phyloP scores from a whole-genome alignment of 2,113 vertebrate genomes.

The Lophotis ruficrista region DNA sequence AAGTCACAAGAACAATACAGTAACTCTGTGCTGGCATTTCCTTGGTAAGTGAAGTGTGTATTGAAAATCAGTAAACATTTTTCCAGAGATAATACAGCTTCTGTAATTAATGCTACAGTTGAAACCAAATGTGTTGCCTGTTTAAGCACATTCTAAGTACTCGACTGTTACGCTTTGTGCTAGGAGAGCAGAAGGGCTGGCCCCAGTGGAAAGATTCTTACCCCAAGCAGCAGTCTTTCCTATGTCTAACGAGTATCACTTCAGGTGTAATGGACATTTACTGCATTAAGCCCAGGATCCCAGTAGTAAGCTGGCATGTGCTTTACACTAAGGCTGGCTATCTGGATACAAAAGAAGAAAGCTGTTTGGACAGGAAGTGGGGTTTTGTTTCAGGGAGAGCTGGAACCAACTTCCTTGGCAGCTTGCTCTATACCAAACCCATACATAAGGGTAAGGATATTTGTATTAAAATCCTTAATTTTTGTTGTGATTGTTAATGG shows the following conservation, averaged over 20 bases:
- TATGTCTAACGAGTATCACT: background rate
- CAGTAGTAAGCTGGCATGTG: background rate
- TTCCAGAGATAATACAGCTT: background rate
- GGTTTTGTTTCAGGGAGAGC: background rate
- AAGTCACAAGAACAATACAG: background rate
- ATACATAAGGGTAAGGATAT: background rate
- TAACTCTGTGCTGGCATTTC: background rate
- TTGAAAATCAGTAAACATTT: background rate
- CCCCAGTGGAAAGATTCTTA: background rate
- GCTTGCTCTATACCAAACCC: background rate
- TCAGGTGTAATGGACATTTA: background rate
- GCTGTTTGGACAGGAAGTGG: background rate
- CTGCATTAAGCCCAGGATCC: background rate
- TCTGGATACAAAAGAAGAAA: background rate
- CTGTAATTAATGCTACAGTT: background rate
- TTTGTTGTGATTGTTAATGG: background rate
- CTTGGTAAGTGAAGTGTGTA: background rate
- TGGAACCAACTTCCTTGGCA: background rate
- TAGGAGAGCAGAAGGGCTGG: background rate
- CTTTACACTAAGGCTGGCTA: background rate
- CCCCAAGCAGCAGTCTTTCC: background rate
- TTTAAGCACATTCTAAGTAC: background rate
- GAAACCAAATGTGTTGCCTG: background rate
- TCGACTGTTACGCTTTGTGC: background rate
- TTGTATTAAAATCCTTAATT: background rate